Percentiles rank a stretch among this genome's conserved stretches.
Conservation (phyloP, 2,888 invertebrate species). For the Sympetrum striolatum region DNA sequence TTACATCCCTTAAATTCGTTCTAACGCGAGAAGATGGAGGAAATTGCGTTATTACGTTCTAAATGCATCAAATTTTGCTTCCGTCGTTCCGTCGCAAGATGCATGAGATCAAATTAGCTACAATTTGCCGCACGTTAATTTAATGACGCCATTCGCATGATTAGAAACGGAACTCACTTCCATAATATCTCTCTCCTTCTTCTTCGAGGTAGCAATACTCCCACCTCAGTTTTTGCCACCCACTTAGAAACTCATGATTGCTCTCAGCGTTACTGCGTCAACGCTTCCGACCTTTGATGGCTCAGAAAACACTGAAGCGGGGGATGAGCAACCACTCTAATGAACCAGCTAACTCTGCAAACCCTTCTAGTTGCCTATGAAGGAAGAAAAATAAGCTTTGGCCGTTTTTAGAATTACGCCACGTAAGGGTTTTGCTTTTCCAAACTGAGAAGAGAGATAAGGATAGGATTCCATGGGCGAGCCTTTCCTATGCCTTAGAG, state of each 20-base stretch:
- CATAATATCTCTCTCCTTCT: too few species aligned
- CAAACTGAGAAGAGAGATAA: neutral
- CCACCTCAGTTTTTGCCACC: neutral
- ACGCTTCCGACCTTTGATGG: neutral
- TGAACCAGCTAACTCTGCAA: neutral
- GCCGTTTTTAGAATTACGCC: neutral
- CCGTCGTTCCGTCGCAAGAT: too few species aligned
- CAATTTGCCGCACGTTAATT: too few species aligned
- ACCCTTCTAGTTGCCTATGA: neutral
- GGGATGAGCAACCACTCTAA: neutral
- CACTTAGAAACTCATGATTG: neutral
- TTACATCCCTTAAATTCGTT: too few species aligned
- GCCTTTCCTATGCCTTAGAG: neutral
- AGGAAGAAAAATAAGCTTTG: neutral
- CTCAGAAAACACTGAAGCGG: neutral
- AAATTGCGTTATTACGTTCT: too few species aligned
- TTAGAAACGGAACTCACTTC: too few species aligned
- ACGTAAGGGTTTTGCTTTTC: neutral
- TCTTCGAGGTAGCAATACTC: neutral
- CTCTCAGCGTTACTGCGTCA: neutral
- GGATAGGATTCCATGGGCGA: neutral
- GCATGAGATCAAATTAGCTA: too few species aligned
- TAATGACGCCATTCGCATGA: too few species aligned
- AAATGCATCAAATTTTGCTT: too few species aligned
- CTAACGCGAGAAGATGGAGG: too few species aligned